Evolutionary conservation across 1,140 invertebrate genomes (phyloP).

Genomic region (Diabrotica undecimpunctata): DNA sequence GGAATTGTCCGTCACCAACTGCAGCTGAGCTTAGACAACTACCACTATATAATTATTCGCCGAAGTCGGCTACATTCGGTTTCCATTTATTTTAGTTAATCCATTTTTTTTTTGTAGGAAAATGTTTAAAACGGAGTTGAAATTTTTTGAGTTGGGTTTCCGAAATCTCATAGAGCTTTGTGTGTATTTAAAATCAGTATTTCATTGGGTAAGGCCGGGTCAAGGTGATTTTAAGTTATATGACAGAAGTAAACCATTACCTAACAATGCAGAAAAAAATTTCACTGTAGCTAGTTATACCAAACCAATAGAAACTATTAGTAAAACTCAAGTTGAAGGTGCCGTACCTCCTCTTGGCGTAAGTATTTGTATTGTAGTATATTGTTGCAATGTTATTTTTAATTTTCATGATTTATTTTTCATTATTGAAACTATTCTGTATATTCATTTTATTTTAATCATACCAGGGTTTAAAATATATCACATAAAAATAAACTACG

Average conservation of each 20-base stretch:
- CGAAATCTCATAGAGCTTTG: conserved; percentile 28
- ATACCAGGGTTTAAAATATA: no score
- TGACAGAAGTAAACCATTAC: conserved; percentile 26
- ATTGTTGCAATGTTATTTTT: no score
- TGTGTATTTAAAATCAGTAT: conserved; percentile 22
- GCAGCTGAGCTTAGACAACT: no score
- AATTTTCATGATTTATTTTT: not conserved
- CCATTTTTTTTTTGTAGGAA: conserved; percentile 12
- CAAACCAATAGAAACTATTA: no score
- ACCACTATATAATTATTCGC: no score
- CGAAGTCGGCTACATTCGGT: no score
- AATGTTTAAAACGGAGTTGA: conserved; percentile 22
- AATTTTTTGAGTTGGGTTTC: conserved; percentile 20
- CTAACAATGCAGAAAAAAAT: conserved; percentile 14
- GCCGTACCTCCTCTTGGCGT: no score
- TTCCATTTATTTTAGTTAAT: no score
- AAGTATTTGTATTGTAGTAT: not conserved
- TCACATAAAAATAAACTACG: not conserved
- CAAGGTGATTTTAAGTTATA: conserved; percentile 28
- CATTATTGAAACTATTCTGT: no score
- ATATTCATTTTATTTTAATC: not conserved
- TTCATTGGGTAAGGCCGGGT: conserved; percentile 24
- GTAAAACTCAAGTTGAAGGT: no score
- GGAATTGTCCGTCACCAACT: no score
- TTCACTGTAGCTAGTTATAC: conserved; percentile 28